Evolutionary conservation across 2,797 vertebrate species (phyloP), one percentile per base, ranked within the genome.

Genomic region (Balearica regulorum): DNA sequence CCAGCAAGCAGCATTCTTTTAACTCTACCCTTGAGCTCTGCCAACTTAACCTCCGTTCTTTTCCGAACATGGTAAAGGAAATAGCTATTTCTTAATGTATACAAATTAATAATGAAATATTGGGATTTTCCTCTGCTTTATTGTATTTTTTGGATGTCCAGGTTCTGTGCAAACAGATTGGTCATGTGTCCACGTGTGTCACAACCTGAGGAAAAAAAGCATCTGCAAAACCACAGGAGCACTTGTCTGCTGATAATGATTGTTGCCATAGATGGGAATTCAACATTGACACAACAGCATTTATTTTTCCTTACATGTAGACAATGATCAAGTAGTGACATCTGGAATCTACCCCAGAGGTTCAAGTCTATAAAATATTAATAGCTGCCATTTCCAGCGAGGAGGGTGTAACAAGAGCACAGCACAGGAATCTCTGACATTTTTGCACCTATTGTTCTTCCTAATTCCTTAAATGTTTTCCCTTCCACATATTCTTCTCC

Each of bases 331-430:
- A 96, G 71, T 88, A 62, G 84, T 72, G 81, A 90, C 96, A 97
- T 95, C 95, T 95, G 90, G 89, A 95, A 89, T 71, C 90, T 92
- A 71, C 82, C 79, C 88, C 64, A 94, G 95, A 96, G 94, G 79
- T 78, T 94, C 72, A 70, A 94, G 82, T 92, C 84, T 88, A 91
- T 95, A 92, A 96, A 97, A 95, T 94, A 96, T 95, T 95, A 95
- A 95, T 89, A 84, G 65, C 70, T 96, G 87, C 84, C 90, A 87
- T 95, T 97, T 96, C 29, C 65, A 93, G 57, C 0, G 0, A 95
- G n/a, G 55, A 82, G n/a, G n/a, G 13, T 80, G n/a, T n/a, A 80
- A 86, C 66, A 85, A 82, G 49, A 95, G 55, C 82, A 83, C 4
- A 4, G 24, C 35, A 83, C 65, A 93, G 51, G 78, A 89, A 80